A percentile compares a stretch with the other conserved stretches of the same genome.
phyloP scores from a whole-genome alignment of 2,113 vertebrate genomes.

The Gallinago media region DNA sequence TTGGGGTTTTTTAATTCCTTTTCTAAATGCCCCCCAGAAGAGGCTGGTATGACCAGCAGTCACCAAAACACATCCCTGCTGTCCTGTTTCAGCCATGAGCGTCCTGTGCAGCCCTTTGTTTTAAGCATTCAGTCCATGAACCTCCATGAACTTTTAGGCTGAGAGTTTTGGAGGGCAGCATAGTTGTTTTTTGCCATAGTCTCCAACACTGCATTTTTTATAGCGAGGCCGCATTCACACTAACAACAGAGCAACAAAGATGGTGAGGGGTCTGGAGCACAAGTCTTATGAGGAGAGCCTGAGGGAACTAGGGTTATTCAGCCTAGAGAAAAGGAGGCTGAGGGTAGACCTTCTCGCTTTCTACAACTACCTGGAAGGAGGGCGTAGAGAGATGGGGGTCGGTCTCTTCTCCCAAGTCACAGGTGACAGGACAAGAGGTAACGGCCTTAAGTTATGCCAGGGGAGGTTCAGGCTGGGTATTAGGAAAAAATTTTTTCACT shows the following conservation, averaged over 20 bases:
- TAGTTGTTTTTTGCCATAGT: neutral
- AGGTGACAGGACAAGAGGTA: no score
- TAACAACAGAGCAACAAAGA: neutral
- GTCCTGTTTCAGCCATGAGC: neutral
- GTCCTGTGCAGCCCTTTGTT: neutral
- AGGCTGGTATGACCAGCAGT: neutral
- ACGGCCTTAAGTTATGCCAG: no score
- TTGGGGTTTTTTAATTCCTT: neutral
- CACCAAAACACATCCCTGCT: fast-evolving
- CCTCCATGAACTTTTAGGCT: neutral
- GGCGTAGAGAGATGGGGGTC: no score
- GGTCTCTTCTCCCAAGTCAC: no score
- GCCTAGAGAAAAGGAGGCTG: no score
- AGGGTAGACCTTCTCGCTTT: no score
- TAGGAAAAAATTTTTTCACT: no score
- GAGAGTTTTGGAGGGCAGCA: neutral
- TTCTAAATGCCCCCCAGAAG: neutral
- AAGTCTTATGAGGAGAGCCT: no score
- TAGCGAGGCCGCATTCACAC: neutral
- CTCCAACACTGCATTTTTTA: neutral
- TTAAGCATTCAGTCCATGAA: neutral
- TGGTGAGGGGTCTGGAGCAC: no score
- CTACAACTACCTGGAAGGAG: no score
- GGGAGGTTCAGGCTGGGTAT: no score
- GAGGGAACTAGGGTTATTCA: no score